phyloP scores from a whole-genome alignment of 2,797 vertebrate genomes.

The Nothura maculosa region DNA sequence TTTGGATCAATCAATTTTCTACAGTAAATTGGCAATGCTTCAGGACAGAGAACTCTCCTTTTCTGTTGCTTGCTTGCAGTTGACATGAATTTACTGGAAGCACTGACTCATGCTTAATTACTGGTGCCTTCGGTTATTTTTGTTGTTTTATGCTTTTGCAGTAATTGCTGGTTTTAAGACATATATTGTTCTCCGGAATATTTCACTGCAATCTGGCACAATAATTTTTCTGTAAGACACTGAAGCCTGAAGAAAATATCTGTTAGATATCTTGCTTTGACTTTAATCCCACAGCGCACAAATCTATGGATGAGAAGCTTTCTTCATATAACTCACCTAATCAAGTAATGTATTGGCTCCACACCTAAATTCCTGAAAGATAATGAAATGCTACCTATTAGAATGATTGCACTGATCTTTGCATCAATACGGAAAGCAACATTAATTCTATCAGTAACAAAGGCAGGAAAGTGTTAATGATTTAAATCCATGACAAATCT shows the following conservation, averaged over 20 bases:
- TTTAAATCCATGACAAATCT: conserved; percentile 37
- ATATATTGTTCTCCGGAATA: neutral
- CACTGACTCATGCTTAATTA: conserved; percentile 29
- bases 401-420: conserved; percentile 28
- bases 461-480: conserved; percentile 52
- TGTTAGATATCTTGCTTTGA: conserved; percentile 35
- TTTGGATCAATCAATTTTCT: conserved; percentile 47
- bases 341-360: conserved; percentile 53
- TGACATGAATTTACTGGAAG: conserved; percentile 62
- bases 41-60: conserved; percentile 8
- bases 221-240: conserved; percentile 6
- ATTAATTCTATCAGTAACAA: neutral
- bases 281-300: conserved; percentile 47
- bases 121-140: conserved; percentile 43
- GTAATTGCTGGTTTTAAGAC: conserved; percentile 29
- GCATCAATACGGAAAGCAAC: neutral
- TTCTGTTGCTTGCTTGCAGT: conserved; percentile 28
- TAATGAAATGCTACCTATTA: conserved; percentile 46
- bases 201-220: neutral
- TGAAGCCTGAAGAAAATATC: conserved; percentile 8
- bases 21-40: conserved; percentile 37
- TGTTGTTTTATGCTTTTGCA: neutral
- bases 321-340: conserved; percentile 47
- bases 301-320: conserved; percentile 50
- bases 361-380: conserved; percentile 19